Base-by-base conservation (phyloP, 92 coral and sea anemone species). In the Phymanthus crucifer region DNA sequence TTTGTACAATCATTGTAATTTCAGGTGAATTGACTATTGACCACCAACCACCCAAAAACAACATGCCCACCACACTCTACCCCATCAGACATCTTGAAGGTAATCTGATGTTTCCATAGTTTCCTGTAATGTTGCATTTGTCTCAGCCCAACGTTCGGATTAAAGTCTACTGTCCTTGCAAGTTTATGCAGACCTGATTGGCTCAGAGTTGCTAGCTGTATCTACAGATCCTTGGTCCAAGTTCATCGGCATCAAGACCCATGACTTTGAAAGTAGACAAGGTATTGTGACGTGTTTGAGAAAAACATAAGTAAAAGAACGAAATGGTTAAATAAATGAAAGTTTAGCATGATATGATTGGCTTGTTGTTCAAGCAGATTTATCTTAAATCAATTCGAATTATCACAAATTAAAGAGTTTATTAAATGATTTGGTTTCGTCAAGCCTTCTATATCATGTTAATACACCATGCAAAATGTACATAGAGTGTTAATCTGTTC, bases 101-200 rank as follows among this genome's bases (percentile, higher is more conserved):
- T 24, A 27, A 61, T n/a, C 27, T 61, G 32, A 24, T 26, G 68
- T 61, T 27, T 61, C 68, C 13, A 33, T 61, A 61, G 68, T 61
- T 8, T 29, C 68, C 68, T 61, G 68, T 61, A 61, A 61, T 61
- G 68, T 61, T 61, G 64, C 64, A 54, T 54, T 21, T 54, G 64
- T 54, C 64, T 26, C 68, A 61, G 17, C 8, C n/a, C 36, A 61
- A 61, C 68, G 11, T 26, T 61, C 14, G 19, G 68, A 7, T 24
- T 16, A 24, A 27, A 12, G 18, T 5, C 17, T 61, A 24, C 68
- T 1, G 29, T 27, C 16, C 33, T 61, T 27, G 27, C 29, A 34
- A 61, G 68, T 61, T 61, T 5, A 8, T n/a, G 17, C 29, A 61
- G 14, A 19, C 66, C 66, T 11, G 1, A 11, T 27, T 7, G 21